Evolutionary conservation across 2,797 vertebrate genomes (phyloP), one percentile per base, ranked within the genome.

Genomic region (Danio kyathit): DNA sequence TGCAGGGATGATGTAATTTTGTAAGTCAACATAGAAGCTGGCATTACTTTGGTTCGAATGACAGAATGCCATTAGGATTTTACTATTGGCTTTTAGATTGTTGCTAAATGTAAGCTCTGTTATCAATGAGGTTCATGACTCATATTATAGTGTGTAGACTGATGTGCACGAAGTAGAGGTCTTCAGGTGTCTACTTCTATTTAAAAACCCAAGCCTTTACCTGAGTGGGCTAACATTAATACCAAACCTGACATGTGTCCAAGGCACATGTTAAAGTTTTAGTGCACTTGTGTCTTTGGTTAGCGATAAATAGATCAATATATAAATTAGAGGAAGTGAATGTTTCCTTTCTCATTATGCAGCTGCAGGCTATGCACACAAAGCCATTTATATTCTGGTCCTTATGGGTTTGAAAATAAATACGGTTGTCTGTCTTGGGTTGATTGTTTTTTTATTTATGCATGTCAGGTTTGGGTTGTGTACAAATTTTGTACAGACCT

Each of bases 1-100:
- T 70, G 67, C 49, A 70, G 67, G 16, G 49, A 54, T 70, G 5
- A 70, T 2, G 6, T 54, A 10, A 70, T 41, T 54, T 54, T 54
- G 49, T 41, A 17, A 29, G 29, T 49, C 8, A 52, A 40, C 16
- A 13, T 0, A 16, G 21, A 70, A 40, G 16, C 52, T 52, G 12
- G 29, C 14, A 40, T 70, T 9, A 11, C 48, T 16, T 10, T 40
- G 14, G 5, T 40, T 40, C 12, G 11, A 10, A 46, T n/a, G 3
- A 21, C 0, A 65, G 14, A 5, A 66, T 21, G 11, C 43, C n/a
- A 46, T 14, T 14, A 48, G 6, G 0, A 5, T 67, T 67, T 66
- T 67, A 48, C 4, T 17, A 66, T 1, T 67, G 5, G 13, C 41
- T 13, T 41, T 41, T 49, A 2, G 8, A 49, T 10, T 21, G 21